Evolutionary conservation across 1,140 invertebrate genomes (phyloP), one percentile per base, ranked within the genome.

Genomic region (Penaeus chinensis): DNA sequence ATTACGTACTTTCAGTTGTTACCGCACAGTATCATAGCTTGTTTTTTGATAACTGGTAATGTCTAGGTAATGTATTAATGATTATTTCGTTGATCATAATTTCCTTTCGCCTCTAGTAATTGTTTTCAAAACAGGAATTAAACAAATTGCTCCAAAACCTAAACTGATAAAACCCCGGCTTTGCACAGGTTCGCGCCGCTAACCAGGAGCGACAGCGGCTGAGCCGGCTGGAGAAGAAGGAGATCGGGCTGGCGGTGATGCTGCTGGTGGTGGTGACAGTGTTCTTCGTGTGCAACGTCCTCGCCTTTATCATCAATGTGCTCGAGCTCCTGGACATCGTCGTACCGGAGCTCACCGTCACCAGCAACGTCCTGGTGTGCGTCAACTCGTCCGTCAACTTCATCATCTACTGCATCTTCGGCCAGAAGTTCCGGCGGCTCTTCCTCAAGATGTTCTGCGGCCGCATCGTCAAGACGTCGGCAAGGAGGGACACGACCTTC

Each of bases 321-420:
- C 81, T 92, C 61, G 93, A 93, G 85, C 88, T 92, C 37, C 74
- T 87, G 54, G 78, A 71, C 22, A 89, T 87, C 81, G 60, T 66
- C 71, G 90, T 92, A 22, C 85, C 80, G 5, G 84, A 87, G 62
- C 84, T 91, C 89, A 92, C 92, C 18, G 85, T 91, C 79, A 89
- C 91, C 54, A 92, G 96, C 90, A 99, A 99, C 92, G 94, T 99
- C 24, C 93, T 99, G 54, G 97, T 99, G 18, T 98, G 96, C 47
- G 95, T 99, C 90, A 99, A 99, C 93, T 98, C 97, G 90, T 98
- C 98, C 90, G 96, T 99, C 62, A 99, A 99, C 92, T 99, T 99
- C 92, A 95, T 99, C 81, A 98, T 99, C 88, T 99, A 99, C 93
- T 98, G 98, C 87, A 97, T 98, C 63, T 98, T 99, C 92, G 98